Evolutionary conservation across 2,797 vertebrate genomes (phyloP).

Genomic region (Leptoclinus maculatus): DNA sequence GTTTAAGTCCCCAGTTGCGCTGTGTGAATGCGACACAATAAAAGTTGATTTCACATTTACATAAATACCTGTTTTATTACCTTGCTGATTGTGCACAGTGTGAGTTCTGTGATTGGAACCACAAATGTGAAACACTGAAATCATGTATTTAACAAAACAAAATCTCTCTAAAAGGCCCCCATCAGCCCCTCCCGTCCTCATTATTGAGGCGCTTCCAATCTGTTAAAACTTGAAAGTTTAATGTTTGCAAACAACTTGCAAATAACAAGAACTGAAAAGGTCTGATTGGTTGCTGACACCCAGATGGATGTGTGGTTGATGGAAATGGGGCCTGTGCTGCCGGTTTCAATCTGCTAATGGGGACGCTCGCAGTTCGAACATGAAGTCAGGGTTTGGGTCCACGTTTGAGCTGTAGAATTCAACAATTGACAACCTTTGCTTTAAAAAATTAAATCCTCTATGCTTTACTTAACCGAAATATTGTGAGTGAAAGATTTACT

Average conservation of each 20-base stretch:
- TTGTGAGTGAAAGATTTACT: background rate
- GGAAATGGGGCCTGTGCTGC: background rate
- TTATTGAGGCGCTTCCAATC: background rate
- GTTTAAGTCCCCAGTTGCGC: background rate
- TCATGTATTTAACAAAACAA: background rate
- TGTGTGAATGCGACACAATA: background rate
- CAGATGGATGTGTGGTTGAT: background rate
- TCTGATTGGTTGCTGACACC: background rate
- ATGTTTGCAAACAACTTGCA: constrained; percentile 15
- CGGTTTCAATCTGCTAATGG: background rate
- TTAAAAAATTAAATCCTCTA: background rate
- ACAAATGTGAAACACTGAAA: background rate
- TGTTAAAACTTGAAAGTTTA: background rate
- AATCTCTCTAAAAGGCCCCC: background rate
- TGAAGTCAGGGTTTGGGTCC: background rate
- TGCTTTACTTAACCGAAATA: background rate
- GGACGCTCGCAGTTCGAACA: background rate
- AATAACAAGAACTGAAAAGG: constrained; percentile 1
- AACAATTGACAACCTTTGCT: no score
- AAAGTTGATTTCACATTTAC: background rate
- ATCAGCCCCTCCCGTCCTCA: background rate
- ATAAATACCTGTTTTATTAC: background rate
- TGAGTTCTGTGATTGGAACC: constrained; percentile 17
- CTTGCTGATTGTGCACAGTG: constrained; percentile 11
- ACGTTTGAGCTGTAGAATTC: background rate